Conservation (phyloP, 2,888 invertebrate species). For the Aleiodes alternator region DNA sequence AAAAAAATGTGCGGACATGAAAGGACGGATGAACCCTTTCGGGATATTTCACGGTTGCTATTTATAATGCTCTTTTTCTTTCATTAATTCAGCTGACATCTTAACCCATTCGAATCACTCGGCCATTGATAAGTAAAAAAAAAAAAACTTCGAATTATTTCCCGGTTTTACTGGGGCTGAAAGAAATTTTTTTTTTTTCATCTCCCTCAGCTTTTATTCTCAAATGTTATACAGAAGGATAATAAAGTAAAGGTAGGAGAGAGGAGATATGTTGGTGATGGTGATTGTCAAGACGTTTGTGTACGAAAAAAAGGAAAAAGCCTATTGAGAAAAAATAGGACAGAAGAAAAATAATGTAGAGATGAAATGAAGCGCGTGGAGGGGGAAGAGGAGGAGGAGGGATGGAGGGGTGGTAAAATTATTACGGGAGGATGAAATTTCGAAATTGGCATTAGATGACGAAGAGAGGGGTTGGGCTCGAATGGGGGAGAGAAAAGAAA, state of each 20-base stretch:
- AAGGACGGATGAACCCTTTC: conserved; percentile 33
- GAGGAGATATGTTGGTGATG: conserved; percentile 7
- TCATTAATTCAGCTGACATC: conserved; percentile 40
- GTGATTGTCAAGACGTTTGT: neutral
- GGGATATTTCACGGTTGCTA: conserved; percentile 27
- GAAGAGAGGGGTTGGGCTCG: conserved; percentile 52
- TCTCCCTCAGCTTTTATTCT: neutral
- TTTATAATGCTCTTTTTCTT: conserved; percentile 37
- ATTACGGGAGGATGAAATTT: conserved; percentile 73
- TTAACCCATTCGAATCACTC: conserved; percentile 28
- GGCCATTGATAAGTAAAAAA: neutral
- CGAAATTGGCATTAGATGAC: conserved; percentile 66
- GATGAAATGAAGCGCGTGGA: conserved; percentile 33
- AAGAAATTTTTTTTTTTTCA: neutral
- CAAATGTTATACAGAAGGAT: too few relatives aligned
- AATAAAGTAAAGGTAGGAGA: too few relatives aligned
- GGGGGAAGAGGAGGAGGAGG: conserved; percentile 51
- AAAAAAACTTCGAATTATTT: neutral
- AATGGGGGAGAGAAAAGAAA: conserved; percentile 36
- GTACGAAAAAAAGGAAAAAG: conserved; percentile 34
- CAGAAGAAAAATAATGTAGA: conserved; percentile 28
- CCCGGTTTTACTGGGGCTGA: neutral
- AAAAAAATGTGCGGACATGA: conserved; percentile 24
- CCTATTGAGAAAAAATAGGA: conserved; percentile 29
- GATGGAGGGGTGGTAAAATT: conserved; percentile 58